Base-by-base conservation (phyloP, 23 tunicate species). In the Ciona savignyi region DNA sequence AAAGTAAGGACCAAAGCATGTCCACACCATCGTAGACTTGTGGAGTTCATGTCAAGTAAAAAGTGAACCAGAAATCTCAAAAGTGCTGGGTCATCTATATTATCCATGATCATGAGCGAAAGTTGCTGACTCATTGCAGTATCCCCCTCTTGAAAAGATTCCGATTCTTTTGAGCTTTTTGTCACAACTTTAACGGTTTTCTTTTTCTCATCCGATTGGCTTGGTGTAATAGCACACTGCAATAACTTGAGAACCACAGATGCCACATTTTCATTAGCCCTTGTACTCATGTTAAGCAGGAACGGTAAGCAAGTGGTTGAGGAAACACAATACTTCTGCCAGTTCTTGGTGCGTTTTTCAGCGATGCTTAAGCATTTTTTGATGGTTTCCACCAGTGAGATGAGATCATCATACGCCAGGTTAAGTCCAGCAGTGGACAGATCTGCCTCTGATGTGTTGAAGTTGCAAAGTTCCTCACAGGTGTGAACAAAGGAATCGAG, bases 11-110 rank as follows among this genome's bases (percentile, higher is more conserved):
- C 72, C 23, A 91, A 71, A 21, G 67, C 80, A 60, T 91, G 97
- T 22, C 86, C 91, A 60, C 82, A 75, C 97, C 97, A 91, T 25
- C 97, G 80, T 0, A 91, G 67, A 11, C 86, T 61, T 1, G 91
- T 80, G 0, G 83, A 68, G 67, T 91, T 91, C 77, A 91, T 84
- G 29, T 84, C 91, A 34, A 91, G 83, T 28, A 91, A 63, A 75
- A 91, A 91, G 67, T 87, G 86, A 22, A 71, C 71, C 64, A 91
- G 31, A 65, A 91, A 91, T 22, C 75, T 71, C 29, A 32, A 25
- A 42, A 91, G 68, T 28, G 61, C 69, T 1, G 66, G 75, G 34
- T 91, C 91, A 26, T 42, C 31, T 3, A 91, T 77, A 22, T 63
- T 68, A 51, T 65, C 51, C 75, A 91, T 62, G 0, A 91, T 72